Conservation (phyloP, 2,888 invertebrate species). For the Amphipoea lucens region DNA sequence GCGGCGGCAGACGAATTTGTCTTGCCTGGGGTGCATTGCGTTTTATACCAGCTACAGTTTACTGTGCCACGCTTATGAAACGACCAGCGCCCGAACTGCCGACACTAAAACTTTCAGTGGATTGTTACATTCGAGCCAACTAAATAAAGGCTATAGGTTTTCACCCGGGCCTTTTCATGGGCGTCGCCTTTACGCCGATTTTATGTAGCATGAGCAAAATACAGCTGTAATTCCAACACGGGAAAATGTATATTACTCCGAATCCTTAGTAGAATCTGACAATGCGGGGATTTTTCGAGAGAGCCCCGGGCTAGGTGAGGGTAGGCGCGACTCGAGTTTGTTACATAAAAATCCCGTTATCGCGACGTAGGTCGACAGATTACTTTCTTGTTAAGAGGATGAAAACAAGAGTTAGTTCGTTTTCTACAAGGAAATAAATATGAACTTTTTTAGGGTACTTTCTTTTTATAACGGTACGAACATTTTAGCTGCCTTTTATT, state of each 20-base stretch:
- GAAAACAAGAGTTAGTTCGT: slow-evolving; percentile 88
- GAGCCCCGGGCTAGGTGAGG: slow-evolving; percentile 89
- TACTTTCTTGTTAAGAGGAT: slow-evolving; percentile 90
- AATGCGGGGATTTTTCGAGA: slow-evolving; percentile 87
- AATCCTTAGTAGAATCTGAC: slow-evolving; percentile 88
- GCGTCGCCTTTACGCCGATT: slow-evolving; percentile 87
- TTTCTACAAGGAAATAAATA: slow-evolving; percentile 86
- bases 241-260: slow-evolving; percentile 88
- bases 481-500: slow-evolving; percentile 78
- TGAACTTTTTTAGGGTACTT: slow-evolving; percentile 82
- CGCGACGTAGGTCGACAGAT: slow-evolving; percentile 89
- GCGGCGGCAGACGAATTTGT: slow-evolving; percentile 72
- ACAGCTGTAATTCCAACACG: slow-evolving; percentile 88
- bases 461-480: slow-evolving; percentile 76
- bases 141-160: slow-evolving; percentile 86
- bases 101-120: slow-evolving; percentile 87
- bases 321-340: slow-evolving; percentile 89
- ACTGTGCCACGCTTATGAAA: slow-evolving; percentile 81
- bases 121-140: slow-evolving; percentile 86
- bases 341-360: slow-evolving; percentile 90
- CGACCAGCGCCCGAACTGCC: slow-evolving; percentile 76
- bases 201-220: slow-evolving; percentile 88
- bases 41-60: slow-evolving; percentile 75
- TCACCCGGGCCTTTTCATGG: slow-evolving; percentile 81
- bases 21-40: slow-evolving; percentile 76